phyloP scores from a whole-genome alignment of 2,113 vertebrate species.

The Opisthocomus hoazin region DNA sequence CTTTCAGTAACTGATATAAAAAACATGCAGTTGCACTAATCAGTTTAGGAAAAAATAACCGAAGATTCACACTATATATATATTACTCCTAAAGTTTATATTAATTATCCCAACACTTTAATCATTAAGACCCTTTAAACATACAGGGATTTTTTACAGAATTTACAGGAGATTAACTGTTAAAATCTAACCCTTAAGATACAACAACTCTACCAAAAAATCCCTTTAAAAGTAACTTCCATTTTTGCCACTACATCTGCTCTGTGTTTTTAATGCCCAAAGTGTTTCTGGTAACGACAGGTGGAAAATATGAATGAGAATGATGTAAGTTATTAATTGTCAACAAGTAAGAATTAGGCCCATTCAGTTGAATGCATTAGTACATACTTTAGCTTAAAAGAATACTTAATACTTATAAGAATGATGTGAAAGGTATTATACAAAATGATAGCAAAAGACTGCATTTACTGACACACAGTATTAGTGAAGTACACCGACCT shows the following conservation, averaged over 20 bases:
- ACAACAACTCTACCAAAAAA: background rate
- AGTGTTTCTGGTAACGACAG: background rate
- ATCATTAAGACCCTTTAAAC: background rate
- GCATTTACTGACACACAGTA: background rate
- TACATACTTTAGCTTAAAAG: background rate
- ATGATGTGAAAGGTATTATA: background rate
- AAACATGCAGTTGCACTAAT: background rate
- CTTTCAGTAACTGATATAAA: background rate
- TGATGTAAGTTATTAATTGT: background rate
- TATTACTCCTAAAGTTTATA: background rate
- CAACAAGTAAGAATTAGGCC: background rate
- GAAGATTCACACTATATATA: background rate
- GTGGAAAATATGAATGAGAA: background rate
- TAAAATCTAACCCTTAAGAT: background rate
- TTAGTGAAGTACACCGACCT: slow-evolving; percentile 40
- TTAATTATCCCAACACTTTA: background rate
- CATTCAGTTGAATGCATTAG: background rate
- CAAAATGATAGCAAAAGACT: background rate
- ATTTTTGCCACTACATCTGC: background rate
- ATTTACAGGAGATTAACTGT: background rate
- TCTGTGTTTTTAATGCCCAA: background rate
- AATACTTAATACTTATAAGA: background rate
- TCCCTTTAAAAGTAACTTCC: background rate
- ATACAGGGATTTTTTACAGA: background rate
- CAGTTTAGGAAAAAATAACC: background rate